Base-by-base conservation (phyloP, 2,888 invertebrate genomes). In the Timema cristinae region DNA sequence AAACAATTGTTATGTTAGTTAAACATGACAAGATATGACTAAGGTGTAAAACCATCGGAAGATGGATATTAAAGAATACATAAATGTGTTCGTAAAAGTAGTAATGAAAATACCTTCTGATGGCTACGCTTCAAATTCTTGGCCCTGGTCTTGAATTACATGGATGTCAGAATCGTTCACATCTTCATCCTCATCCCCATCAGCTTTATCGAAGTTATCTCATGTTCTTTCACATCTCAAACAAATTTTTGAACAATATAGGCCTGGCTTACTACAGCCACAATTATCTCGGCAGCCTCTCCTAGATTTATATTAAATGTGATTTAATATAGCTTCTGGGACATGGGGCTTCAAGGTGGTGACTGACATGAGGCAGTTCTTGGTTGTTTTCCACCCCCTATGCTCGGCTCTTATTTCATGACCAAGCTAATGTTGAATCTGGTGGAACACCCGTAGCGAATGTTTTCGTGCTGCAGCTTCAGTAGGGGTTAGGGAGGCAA, bases 381-480 rank as follows among this genome's bases (percentile, higher is more conserved):
- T 69, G 15, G 32, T 2, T 32, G 16, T 47, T 69, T 32, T 69
- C 69, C 69, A 69, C 13, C 59, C 47, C 54, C 59, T 56, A 56
- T 59, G 8, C 6, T 61, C 15, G 7, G 61, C 4, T 15, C 48
- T 61, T 16, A 48, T 4, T n/a, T 69, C 68, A 49, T 51, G 48
- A 32, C 48, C 7, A 69, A 47, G 49, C 15, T 56, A 69, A 2
- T 56, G 11, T 49, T 56, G 52, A 7, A 56, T 48, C 59, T 69
- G 69, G 47, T 32, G 59, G 50, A 32, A 59, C 32, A 49, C 49
- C 54, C 8, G 13, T 8, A 11, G 5, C 50, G 50, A 67, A 69
- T 69, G 59, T 56, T 69, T 59, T 69, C 11, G 52, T 49, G 69
- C 69, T 49, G 59, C 69, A 32, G 16, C 69, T 56, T 56, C 49